Evolutionary conservation across 2,113 vertebrate genomes (phyloP), one percentile per base, ranked within the genome.

Genomic region (Oostethus manadensis): DNA sequence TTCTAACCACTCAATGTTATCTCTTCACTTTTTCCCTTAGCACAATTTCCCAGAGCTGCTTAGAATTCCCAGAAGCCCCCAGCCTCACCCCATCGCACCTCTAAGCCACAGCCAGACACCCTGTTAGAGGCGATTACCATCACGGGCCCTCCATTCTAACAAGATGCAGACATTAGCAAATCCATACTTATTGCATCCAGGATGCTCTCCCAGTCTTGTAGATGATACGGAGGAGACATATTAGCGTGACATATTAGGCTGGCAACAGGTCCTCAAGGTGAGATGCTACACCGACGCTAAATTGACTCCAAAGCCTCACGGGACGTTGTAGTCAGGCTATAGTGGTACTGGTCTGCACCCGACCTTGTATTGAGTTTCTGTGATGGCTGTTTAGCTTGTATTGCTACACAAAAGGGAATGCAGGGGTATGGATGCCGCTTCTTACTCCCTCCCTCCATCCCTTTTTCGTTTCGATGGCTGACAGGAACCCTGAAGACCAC

Each of bases 141-240:
- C 29, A 51, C 74, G 60, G 63, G 23, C 58, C 10, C 62, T 71
- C 68, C 83, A 79, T 82, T 64, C 84, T 73, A 73, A 78, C 84
- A 84, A 74, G 82, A 75, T 47, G 70, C 88, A 87, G 82, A 88
- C 77, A 79, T 87, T 84, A 90, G 80, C 76, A 86, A 79, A 90
- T 91, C 89, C 85, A 78, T 90, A 84, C 86, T 92, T 90, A 91
- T 63, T 90, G 86, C 64, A 86, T 85, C 82, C 87, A 74, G 79
- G 75, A 78, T 78, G 77, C 84, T 72, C 72, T 70, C 84, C 57
- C 77, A 89, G 89, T 84, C 77, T 89, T 90, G 81, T 88, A 92
- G 92, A 90, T 91, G 84, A 68, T 84, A 86, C 87, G 90, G 89
- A 14, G 90, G 88, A 87, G 73, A 84, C 89, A 69, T 89, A 92